Conservation (phyloP, 2,888 invertebrate species). For the Erebia epiphron region DNA sequence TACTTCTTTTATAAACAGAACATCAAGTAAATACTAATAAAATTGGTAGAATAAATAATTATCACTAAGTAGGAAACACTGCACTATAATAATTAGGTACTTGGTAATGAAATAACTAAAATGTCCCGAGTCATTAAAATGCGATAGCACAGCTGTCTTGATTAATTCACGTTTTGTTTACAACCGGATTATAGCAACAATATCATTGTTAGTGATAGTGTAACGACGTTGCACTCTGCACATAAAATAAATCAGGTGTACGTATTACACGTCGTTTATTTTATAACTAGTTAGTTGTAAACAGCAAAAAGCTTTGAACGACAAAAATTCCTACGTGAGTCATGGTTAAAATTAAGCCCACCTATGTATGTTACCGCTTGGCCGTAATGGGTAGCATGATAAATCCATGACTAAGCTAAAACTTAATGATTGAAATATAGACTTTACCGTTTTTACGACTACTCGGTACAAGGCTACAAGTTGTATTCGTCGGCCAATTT, state of each 20-base stretch:
- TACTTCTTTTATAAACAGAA: too few relatives aligned
- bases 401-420: background rate
- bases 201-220: background rate
- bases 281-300: background rate
- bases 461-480: too few relatives aligned
- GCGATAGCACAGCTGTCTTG: background rate
- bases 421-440: too few relatives aligned
- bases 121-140: background rate
- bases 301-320: background rate
- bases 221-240: background rate
- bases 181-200: background rate
- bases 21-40: background rate
- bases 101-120: background rate
- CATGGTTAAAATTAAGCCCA: background rate
- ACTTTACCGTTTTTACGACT: too few relatives aligned
- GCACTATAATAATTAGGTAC: background rate
- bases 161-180: background rate
- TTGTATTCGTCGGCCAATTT: too few relatives aligned
- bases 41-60: background rate
- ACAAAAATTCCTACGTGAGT: background rate
- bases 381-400: background rate
- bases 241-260: conserved; percentile 7
- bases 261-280: background rate
- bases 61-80: conserved; percentile 1
- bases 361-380: background rate